These are phyloP conservation scores for Drosophila sp. DNA, from an alignment of 1,140 invertebrate species.

Conservation along the genomic window DNA sequence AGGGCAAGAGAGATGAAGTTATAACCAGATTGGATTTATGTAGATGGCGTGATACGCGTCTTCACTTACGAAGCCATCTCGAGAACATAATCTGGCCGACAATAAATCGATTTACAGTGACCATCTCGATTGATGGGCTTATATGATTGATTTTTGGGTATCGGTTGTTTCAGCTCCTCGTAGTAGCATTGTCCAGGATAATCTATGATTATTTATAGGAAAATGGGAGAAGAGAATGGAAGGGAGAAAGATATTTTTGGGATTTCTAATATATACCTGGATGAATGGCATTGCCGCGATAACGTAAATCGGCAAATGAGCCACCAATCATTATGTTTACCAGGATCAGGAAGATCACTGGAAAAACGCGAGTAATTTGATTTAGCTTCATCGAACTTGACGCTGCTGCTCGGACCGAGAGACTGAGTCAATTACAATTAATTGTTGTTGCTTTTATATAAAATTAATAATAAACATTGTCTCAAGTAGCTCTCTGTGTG, in stretches of 20 bases:
- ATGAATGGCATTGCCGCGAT: conserved; percentile 74
- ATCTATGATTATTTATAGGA: conserved; percentile 27
- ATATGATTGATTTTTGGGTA: conserved; percentile 74
- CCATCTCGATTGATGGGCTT: conserved; percentile 77
- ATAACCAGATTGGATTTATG: background rate
- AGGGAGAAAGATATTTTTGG: background rate
- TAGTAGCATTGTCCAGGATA: conserved; percentile 77
- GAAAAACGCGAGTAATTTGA: conserved; percentile 6
- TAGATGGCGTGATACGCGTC: background rate
- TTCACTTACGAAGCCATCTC: conserved; percentile 66
- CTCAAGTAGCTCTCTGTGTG: conserved; percentile 12
- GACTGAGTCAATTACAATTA: conserved; percentile 79
- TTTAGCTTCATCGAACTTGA: conserved; percentile 44
- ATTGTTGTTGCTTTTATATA: conserved; percentile 83
- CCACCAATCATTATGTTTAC: conserved; percentile 23
- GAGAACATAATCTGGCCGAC: conserved; percentile 69
- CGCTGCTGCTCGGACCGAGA: conserved; percentile 51
- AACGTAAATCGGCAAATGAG: conserved; percentile 51
- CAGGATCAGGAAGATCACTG: conserved; percentile 37
- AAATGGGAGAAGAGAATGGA: background rate
- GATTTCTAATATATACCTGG: conserved; percentile 49
- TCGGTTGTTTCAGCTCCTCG: conserved; percentile 72
- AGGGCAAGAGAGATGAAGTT: background rate
- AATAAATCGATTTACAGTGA: conserved; percentile 71
- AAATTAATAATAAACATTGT: conserved; percentile 76